Evolutionary conservation across 2,797 vertebrate species (phyloP).

Genomic region (Acestrorhynchus altus): DNA sequence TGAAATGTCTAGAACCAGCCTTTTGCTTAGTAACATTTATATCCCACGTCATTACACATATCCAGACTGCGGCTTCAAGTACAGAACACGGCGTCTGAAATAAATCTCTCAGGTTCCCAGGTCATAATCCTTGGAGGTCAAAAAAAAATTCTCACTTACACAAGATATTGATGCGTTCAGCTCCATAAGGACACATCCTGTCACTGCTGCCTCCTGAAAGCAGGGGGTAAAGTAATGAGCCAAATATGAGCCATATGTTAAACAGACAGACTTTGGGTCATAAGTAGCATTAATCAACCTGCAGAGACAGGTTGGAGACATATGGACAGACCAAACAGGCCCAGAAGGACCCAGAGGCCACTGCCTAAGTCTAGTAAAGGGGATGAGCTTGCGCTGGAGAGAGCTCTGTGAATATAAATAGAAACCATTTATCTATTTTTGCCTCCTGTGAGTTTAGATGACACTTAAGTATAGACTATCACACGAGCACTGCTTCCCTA

Average conservation of each 20-base stretch:
- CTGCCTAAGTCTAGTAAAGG: constrained; percentile 36
- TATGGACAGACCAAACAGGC: constrained; percentile 41
- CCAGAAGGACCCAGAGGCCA: constrained; percentile 59
- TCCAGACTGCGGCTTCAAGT: neutral
- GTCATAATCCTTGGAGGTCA: constrained; percentile 43
- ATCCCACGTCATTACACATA: neutral
- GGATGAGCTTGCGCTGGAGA: constrained; percentile 24
- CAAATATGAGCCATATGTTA: constrained; percentile 56
- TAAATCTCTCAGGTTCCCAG: constrained; percentile 47
- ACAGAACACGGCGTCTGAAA: constrained; percentile 37
- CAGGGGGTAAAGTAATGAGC: constrained; percentile 47
- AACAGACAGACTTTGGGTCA: constrained; percentile 53
- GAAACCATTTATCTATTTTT: constrained; percentile 60
- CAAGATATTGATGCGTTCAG: constrained; percentile 45
- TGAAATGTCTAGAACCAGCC: constrained; percentile 9
- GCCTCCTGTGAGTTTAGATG: constrained; percentile 49
- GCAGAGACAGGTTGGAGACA: constrained; percentile 47
- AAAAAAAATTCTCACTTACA: constrained; percentile 41
- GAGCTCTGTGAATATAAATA: constrained; percentile 63
- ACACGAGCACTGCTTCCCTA: constrained; percentile 23
- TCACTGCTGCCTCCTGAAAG: constrained; percentile 40
- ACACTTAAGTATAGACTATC: constrained; percentile 40
- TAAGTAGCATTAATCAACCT: constrained; percentile 63
- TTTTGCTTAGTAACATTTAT: neutral
- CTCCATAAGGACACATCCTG: constrained; percentile 4